Conservation (phyloP, 2,888 invertebrate species). For the Subacronicta megacephala region DNA sequence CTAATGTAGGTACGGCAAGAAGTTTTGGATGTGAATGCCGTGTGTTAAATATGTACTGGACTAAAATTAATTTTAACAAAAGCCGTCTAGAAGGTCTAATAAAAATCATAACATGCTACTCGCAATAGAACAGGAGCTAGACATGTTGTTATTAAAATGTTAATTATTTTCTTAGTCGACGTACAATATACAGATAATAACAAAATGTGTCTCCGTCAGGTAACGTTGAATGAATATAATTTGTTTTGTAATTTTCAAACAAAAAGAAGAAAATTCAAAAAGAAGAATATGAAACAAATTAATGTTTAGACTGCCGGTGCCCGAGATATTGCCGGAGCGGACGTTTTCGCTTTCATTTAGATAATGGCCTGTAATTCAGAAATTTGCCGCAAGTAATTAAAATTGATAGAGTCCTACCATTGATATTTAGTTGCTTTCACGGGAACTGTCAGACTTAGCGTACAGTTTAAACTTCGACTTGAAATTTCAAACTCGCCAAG, state of each 20-base stretch:
- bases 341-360: slow-evolving; percentile 73
- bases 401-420: slow-evolving; percentile 72
- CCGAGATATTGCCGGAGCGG: slow-evolving; percentile 43
- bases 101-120: too few relatives aligned
- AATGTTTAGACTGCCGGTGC: slow-evolving; percentile 29
- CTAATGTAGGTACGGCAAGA: slow-evolving; percentile 16
- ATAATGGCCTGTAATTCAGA: slow-evolving; percentile 74
- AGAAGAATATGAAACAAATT: slow-evolving; percentile 58
- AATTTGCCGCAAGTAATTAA: slow-evolving; percentile 77
- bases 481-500: slow-evolving; percentile 37
- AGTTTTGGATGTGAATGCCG: slow-evolving; percentile 20
- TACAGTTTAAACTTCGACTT: slow-evolving; percentile 39
- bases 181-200: slow-evolving; percentile 37
- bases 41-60: slow-evolving; percentile 6
- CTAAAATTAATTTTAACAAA: slow-evolving; percentile 35
- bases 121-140: slow-evolving; percentile 36
- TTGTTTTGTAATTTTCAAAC: slow-evolving; percentile 56
- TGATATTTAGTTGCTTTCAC: slow-evolving; percentile 65
- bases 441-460: slow-evolving; percentile 37
- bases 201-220: slow-evolving; percentile 51
- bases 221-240: slow-evolving; percentile 52
- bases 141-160: slow-evolving; percentile 53
- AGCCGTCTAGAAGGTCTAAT: not conserved
- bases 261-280: slow-evolving; percentile 46
- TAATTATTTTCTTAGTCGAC: slow-evolving; percentile 47